phyloP scores from a whole-genome alignment of 2,888 invertebrate species.

The Mechanitis mazaeus region DNA sequence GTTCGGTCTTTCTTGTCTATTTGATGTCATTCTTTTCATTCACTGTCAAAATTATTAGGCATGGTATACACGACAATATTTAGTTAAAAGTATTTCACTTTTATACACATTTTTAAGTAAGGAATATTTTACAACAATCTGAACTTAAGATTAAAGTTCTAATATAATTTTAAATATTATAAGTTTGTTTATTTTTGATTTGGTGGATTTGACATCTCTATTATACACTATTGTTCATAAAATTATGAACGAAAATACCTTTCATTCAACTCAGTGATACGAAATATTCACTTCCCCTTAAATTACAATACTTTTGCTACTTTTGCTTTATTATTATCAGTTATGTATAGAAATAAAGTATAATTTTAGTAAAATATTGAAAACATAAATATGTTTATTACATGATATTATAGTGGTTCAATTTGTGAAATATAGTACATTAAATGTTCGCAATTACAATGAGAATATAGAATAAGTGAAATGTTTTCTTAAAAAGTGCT shows the following conservation, averaged over 20 bases:
- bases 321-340: neutral
- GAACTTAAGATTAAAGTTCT: too few species aligned
- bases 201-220: neutral
- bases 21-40: constrained; percentile 12
- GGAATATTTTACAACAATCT: neutral
- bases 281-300: neutral
- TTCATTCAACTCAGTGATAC: constrained; percentile 31
- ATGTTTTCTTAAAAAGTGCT: constrained; percentile 38
- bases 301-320: constrained; percentile 27
- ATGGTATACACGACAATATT: neutral
- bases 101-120: neutral
- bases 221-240: constrained; percentile 16
- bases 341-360: neutral
- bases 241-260: constrained; percentile 33
- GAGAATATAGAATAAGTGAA: constrained; percentile 34
- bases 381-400: neutral
- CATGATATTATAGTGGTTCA: constrained; percentile 5
- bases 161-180: neutral
- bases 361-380: neutral
- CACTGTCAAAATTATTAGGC: neutral
- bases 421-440: constrained; percentile 22
- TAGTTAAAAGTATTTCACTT: neutral
- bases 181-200: constrained; percentile 2
- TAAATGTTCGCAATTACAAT: constrained; percentile 29
- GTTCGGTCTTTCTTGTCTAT: constrained; percentile 7